Evolutionary conservation across 2,113 vertebrate species (phyloP).

Genomic region (Indicator indicator): DNA sequence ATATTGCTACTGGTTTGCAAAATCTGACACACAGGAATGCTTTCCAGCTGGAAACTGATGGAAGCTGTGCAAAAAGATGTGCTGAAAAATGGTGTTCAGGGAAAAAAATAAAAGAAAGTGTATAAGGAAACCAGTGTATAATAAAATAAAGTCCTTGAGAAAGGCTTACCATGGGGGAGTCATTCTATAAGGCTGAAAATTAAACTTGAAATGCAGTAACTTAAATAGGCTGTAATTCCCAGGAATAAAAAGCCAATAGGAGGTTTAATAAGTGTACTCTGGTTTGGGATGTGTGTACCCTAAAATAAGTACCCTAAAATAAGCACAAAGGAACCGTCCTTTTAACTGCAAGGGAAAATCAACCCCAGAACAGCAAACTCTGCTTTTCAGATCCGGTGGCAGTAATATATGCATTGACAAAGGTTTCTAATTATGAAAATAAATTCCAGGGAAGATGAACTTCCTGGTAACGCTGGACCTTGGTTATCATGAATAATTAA

Average conservation of each 20-base stretch:
- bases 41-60: not conserved
- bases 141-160: not conserved
- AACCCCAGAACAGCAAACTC: not conserved
- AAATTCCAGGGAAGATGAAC: constrained; percentile 13
- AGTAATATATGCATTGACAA: constrained; percentile 3
- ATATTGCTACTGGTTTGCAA: not conserved
- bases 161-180: not conserved
- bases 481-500: constrained; percentile 39
- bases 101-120: not conserved
- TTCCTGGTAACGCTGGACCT: not conserved
- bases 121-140: not conserved
- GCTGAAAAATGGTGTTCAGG: not conserved
- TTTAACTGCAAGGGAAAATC: not conserved
- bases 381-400: not conserved
- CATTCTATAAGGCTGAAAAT: not conserved
- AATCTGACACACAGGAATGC: not conserved
- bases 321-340: not conserved
- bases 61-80: not conserved
- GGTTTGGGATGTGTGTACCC: not conserved
- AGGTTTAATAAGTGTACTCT: not conserved
- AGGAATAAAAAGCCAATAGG: not conserved
- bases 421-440: constrained; percentile 8
- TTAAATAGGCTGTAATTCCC: not conserved
- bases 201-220: not conserved
- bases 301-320: not conserved